These are phyloP conservation scores for Archocentrus centrarchus DNA, from an alignment of 2,113 vertebrate genomes.

Conservation along the genomic window DNA sequence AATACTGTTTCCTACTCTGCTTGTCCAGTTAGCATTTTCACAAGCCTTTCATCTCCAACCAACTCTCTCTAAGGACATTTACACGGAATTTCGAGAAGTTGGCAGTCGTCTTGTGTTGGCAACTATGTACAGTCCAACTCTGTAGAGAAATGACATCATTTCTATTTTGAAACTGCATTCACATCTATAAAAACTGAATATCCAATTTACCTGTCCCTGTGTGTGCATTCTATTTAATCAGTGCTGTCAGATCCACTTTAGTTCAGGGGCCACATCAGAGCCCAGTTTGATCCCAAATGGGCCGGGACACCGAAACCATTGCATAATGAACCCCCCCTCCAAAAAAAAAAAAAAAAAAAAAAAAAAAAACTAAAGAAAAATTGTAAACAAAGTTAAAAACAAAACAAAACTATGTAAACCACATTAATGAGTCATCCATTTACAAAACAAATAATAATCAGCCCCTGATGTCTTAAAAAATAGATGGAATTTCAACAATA, in stretches of 20 bases:
- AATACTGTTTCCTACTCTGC: neutral
- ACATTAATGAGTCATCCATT: neutral
- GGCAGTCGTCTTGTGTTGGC: slow-evolving; percentile 43
- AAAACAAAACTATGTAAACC: neutral
- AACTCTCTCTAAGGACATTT: slow-evolving; percentile 48
- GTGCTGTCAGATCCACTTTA: neutral
- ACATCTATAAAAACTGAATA: neutral
- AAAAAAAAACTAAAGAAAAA: neutral
- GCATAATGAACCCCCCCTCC: too few species aligned
- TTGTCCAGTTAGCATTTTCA: slow-evolving; percentile 18
- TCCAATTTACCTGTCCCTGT: neutral
- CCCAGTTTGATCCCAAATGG: neutral
- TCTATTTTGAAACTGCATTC: neutral
- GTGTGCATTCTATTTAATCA: neutral
- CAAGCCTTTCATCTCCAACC: slow-evolving; percentile 40
- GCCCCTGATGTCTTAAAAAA: neutral
- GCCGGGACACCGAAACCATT: neutral
- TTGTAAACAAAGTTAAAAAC: neutral
- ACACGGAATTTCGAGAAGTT: slow-evolving; percentile 34
- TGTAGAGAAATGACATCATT: slow-evolving; percentile 49
- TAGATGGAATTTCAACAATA: neutral
- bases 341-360: neutral
- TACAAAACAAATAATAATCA: neutral
- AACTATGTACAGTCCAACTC: neutral
- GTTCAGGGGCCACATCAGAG: neutral